Percentiles rank a stretch among this genome's conserved stretches.
Conservation (phyloP, 2,888 invertebrate species). For the Drosophila imparisetae region DNA sequence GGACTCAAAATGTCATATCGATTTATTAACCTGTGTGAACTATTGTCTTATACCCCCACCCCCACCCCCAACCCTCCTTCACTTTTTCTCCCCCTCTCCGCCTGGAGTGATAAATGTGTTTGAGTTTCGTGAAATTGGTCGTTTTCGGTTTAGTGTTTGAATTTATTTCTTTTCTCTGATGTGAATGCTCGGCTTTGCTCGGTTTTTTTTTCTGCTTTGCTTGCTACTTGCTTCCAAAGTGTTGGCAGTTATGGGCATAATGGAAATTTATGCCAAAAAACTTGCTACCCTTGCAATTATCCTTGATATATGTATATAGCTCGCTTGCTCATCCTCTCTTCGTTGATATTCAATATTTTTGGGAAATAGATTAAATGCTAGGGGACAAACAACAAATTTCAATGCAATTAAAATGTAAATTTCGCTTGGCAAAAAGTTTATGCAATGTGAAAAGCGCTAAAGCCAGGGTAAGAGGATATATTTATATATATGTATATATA, state of each 20-base stretch:
- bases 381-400: conserved; percentile 68
- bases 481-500: conserved; percentile 16
- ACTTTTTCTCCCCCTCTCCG: too few species aligned
- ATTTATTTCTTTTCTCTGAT: conserved; percentile 61
- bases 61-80: too few species aligned
- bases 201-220: background rate
- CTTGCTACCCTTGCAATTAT: conserved; percentile 68
- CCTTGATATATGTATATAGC: conserved; percentile 52
- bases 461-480: conserved; percentile 48
- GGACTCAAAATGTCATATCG: conserved; percentile 78
- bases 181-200: background rate
- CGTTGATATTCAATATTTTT: conserved; percentile 79
- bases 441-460: conserved; percentile 50
- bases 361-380: conserved; percentile 71
- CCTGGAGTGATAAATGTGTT: conserved; percentile 65
- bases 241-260: conserved; percentile 65
- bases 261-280: conserved; percentile 74
- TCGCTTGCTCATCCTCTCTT: background rate
- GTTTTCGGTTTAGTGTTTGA: conserved; percentile 68
- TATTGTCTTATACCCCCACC: conserved; percentile 51
- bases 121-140: conserved; percentile 73
- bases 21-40: conserved; percentile 82
- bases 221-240: conserved; percentile 41
- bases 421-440: conserved; percentile 61
- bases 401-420: conserved; percentile 82